A percentile compares a stretch with the other conserved stretches of the same genome.
These are phyloP conservation scores for Hirudinaria manillensis DNA, from an alignment of 2,888 invertebrate genomes.

Conservation along the genomic window DNA sequence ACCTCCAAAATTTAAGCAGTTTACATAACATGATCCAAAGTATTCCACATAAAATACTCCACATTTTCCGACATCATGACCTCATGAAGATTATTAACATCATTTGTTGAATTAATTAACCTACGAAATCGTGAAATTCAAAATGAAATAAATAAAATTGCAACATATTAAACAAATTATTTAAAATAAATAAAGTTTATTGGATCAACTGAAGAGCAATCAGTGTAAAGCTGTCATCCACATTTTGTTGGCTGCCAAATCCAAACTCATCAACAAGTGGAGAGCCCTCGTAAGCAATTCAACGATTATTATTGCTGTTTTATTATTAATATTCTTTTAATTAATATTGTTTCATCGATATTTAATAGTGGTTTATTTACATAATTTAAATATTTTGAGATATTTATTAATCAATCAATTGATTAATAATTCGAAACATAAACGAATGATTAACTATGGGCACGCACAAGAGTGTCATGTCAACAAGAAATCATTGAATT, in stretches of 20 bases:
- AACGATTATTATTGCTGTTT: not conserved
- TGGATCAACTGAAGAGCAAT: constrained; percentile 54
- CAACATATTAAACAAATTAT: not conserved
- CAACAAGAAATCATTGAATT: not conserved
- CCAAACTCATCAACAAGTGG: constrained; percentile 52
- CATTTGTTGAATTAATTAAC: not conserved
- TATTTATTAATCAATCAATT: not conserved
- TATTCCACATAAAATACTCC: too few relatives aligned
- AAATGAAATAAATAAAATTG: not conserved
- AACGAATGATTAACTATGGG: too few relatives aligned
- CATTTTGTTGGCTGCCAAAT: constrained; percentile 52
- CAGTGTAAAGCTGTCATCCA: constrained; percentile 53
- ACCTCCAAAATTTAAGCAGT: too few relatives aligned
- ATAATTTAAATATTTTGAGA: not conserved
- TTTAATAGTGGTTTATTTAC: too few relatives aligned
- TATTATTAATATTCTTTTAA: too few relatives aligned
- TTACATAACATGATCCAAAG: too few relatives aligned
- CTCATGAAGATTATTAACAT: too few relatives aligned
- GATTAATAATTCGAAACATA: too few relatives aligned
- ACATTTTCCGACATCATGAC: too few relatives aligned
- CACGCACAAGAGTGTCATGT: not conserved
- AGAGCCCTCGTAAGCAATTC: constrained; percentile 48
- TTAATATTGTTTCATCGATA: not conserved
- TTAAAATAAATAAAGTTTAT: constrained; percentile 43
- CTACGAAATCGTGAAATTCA: not conserved